Conservation (phyloP, 2,797 vertebrate species). For the Crypturellus tataupa region DNA sequence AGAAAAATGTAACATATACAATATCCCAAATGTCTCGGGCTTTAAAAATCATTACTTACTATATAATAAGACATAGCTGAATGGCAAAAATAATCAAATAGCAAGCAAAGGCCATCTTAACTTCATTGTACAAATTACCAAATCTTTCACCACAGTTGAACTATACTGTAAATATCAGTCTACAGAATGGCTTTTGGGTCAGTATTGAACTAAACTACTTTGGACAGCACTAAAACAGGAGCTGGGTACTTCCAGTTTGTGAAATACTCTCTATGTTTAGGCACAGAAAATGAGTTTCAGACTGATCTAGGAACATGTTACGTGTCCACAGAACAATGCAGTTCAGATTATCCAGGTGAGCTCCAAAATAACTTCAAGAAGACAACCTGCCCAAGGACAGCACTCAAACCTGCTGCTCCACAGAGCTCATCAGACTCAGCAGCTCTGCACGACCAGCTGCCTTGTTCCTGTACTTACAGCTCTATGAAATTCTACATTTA, state of each 20-base stretch:
- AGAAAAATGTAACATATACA: neutral
- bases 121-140: neutral
- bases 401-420: neutral
- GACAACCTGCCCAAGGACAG: neutral
- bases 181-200: neutral
- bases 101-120: neutral
- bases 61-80: neutral
- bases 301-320: neutral
- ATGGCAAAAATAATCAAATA: neutral
- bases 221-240: neutral
- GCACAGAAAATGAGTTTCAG: neutral
- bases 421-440: neutral
- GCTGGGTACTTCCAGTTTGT: neutral
- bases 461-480: neutral
- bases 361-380: neutral
- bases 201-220: neutral
- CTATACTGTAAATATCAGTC: neutral
- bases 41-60: neutral
- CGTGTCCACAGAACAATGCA: accelerated
- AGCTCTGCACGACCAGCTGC: neutral
- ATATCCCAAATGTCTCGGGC: neutral
- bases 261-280: neutral
- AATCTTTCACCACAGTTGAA: neutral
- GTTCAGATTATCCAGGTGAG: neutral
- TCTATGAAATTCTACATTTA: neutral